Evolutionary conservation across 1,140 invertebrate species (phyloP).

Genomic region (Papilio glaucus): DNA sequence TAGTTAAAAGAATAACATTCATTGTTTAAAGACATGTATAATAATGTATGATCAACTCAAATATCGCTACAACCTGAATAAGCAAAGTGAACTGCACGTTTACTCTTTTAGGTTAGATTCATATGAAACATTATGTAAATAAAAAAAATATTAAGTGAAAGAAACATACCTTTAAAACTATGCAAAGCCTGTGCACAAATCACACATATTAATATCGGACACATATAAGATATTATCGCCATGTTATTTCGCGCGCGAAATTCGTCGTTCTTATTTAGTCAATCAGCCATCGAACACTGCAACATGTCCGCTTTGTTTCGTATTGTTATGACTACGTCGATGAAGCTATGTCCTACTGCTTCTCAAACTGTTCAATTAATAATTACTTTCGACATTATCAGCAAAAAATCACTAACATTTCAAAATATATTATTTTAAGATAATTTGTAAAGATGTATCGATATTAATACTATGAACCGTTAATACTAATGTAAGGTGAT

Average conservation of each 20-base stretch:
- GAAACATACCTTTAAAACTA: constrained; percentile 14
- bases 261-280: constrained; percentile 27
- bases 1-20: too few species aligned
- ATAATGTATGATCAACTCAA: neutral
- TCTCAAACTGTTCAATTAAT: constrained; percentile 26
- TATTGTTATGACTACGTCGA: constrained; percentile 27
- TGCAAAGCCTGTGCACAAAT: constrained; percentile 3
- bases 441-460: too few species aligned
- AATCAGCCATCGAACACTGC: constrained; percentile 32
- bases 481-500: too few species aligned
- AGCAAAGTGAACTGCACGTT: neutral
- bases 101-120: neutral
- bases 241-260: constrained; percentile 28
- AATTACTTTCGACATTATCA: neutral
- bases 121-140: neutral
- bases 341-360: constrained; percentile 11
- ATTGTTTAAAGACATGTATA: too few species aligned
- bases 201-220: constrained; percentile 4
- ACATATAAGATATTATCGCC: constrained; percentile 13
- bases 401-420: too few species aligned
- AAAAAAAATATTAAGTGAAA: neutral
- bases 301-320: constrained; percentile 14
- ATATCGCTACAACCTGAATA: neutral
- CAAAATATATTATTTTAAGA: too few species aligned
- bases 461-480: too few species aligned